phyloP scores from a whole-genome alignment of 1,140 invertebrate genomes.

The Chrysoperla carnea region DNA sequence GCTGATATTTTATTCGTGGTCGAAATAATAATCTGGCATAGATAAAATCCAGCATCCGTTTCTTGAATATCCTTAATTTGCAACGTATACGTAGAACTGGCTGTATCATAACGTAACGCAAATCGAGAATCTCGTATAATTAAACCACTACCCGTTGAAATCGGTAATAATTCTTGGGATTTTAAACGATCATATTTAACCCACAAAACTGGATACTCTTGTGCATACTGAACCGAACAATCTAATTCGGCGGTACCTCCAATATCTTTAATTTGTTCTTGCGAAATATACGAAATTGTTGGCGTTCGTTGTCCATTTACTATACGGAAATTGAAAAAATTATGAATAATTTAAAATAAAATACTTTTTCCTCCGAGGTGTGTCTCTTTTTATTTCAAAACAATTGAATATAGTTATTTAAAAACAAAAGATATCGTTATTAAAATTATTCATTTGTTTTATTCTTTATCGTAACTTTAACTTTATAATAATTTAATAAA shows the following conservation, averaged over 20 bases:
- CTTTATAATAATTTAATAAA: neutral
- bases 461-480: no score
- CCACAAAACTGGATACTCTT: slow-evolving; percentile 67
- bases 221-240: slow-evolving; percentile 69
- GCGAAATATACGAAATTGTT: slow-evolving; percentile 70
- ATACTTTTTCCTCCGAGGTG: no score
- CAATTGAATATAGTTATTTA: slow-evolving; percentile 2
- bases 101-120: slow-evolving; percentile 50
- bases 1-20: slow-evolving; percentile 54
- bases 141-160: slow-evolving; percentile 56
- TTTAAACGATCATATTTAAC: slow-evolving; percentile 8
- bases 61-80: slow-evolving; percentile 83
- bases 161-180: slow-evolving; percentile 32
- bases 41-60: slow-evolving; percentile 68
- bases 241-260: slow-evolving; percentile 65
- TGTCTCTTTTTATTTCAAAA: neutral
- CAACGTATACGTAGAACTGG: slow-evolving; percentile 60
- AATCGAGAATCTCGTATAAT: slow-evolving; percentile 70
- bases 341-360: neutral
- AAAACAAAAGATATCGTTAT: neutral
- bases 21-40: slow-evolving; percentile 62
- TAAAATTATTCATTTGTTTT: no score
- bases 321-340: neutral
- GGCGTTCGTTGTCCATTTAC: slow-evolving; percentile 47
- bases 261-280: slow-evolving; percentile 73